Conservation (phyloP, 2,888 invertebrate species). For the Monochamus alternatus region DNA sequence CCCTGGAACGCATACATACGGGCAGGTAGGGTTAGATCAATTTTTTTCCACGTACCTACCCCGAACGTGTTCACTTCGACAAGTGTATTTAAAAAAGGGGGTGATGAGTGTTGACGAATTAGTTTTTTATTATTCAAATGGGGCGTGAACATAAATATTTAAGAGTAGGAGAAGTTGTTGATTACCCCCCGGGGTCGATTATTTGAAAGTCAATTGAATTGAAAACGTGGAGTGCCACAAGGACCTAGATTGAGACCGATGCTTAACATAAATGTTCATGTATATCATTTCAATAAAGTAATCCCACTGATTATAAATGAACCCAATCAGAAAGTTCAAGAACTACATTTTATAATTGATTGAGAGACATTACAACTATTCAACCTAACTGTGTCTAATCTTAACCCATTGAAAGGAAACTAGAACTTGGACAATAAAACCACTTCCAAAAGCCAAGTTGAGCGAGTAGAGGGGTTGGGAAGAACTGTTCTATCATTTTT, state of each 20-base stretch:
- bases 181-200: background rate
- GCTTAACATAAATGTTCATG: background rate
- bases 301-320: too few species aligned
- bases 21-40: conserved; percentile 14
- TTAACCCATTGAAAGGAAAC: too few species aligned
- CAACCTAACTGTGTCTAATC: too few species aligned
- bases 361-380: too few species aligned
- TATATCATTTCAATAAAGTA: too few species aligned
- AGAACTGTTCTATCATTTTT: too few species aligned
- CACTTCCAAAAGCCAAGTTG: too few species aligned
- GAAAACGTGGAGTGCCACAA: background rate
- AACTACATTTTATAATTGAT: too few species aligned
- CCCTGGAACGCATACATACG: conserved; percentile 11
- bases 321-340: too few species aligned
- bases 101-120: conserved; percentile 16
- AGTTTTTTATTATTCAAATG: background rate
- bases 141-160: background rate
- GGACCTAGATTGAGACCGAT: background rate
- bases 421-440: too few species aligned
- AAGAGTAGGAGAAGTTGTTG: background rate
- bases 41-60: background rate
- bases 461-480: too few species aligned
- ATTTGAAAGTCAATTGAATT: background rate
- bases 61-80: background rate
- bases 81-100: conserved; percentile 33